phyloP scores from a whole-genome alignment of 2,797 vertebrate species.

The Dendrocincla fuliginosa region DNA sequence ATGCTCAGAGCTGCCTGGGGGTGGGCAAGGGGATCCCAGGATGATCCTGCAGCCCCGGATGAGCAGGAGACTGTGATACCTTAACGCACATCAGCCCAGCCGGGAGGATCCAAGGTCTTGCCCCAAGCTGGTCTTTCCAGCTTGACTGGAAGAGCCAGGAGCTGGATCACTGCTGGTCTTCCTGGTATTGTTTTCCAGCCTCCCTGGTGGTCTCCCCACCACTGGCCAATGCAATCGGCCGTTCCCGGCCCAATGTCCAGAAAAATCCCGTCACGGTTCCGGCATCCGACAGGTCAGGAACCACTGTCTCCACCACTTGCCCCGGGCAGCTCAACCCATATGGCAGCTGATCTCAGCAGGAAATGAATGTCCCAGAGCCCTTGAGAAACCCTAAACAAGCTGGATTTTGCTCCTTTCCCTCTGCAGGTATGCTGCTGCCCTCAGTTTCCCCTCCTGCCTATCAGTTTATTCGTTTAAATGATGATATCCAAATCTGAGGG shows the following conservation, averaged over 20 bases:
- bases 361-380: not conserved
- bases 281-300: not conserved
- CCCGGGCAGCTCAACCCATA: not conserved
- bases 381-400: not conserved
- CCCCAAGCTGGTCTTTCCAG: constrained; percentile 13
- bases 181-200: not conserved
- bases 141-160: not conserved
- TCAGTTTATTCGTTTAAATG: not conserved
- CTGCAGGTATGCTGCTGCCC: not conserved
- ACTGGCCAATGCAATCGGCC: accelerated
- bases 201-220: not conserved
- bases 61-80: not conserved
- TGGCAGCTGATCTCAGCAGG: not conserved
- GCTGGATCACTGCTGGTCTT: not conserved
- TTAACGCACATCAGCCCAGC: not conserved
- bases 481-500: accelerated
- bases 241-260: not conserved
- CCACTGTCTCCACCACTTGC: not conserved
- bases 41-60: not conserved
- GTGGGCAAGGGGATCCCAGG: not conserved
- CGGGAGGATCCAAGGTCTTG: not conserved
- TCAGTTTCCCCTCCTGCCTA: not conserved
- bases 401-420: not conserved
- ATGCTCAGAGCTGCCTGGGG: not conserved
- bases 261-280: not conserved